Evolutionary conservation across 2,888 invertebrate species (phyloP).

Genomic region (Ceramica pisi): DNA sequence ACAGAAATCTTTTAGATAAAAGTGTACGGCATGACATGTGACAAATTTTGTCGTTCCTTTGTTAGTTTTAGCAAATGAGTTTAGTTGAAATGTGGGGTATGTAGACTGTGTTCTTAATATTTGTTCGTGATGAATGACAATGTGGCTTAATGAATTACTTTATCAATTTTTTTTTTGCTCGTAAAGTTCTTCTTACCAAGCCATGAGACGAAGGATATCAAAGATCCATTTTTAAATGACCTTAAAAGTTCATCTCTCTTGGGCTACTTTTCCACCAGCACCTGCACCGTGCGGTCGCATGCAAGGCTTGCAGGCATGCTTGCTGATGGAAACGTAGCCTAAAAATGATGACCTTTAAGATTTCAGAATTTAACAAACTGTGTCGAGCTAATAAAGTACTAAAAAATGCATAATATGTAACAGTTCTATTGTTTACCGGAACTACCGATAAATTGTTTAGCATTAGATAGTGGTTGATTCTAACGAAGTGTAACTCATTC

Average conservation of each 20-base stretch:
- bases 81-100: constrained; percentile 17
- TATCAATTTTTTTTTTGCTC: no score
- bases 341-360: no score
- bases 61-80: constrained; percentile 39
- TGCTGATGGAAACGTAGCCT: no score
- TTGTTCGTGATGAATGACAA: constrained; percentile 4
- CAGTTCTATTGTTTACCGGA: not conserved
- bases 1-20: constrained; percentile 54
- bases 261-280: no score
- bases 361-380: not conserved
- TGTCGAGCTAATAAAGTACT: not conserved
- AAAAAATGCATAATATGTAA: not conserved
- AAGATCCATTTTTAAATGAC: no score
- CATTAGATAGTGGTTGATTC: constrained; percentile 1
- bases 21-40: constrained; percentile 40
- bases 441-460: constrained; percentile 1
- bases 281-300: no score
- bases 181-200: no score
- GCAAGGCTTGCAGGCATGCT: no score
- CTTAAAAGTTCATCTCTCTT: no score
- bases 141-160: not conserved
- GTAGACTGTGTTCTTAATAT: constrained; percentile 2
- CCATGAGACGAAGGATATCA: no score
- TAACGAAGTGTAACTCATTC: constrained; percentile 22
- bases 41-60: constrained; percentile 45